Conservation (phyloP, 1,140 invertebrate genomes). For the Bombus consobrinus region DNA sequence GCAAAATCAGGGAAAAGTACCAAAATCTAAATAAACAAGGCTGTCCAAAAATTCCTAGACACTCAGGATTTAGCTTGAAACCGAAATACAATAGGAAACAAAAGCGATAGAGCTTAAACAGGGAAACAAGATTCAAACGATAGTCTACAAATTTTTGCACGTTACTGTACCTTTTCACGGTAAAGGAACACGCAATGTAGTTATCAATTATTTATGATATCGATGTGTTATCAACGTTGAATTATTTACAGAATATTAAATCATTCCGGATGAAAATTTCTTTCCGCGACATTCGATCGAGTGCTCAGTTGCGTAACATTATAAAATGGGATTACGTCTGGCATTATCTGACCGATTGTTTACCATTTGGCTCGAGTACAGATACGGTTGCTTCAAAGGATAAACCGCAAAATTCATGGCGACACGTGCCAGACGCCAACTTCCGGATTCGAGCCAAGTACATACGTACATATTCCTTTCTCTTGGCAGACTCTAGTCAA, state of each 20-base stretch:
- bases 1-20: not conserved
- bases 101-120: not conserved
- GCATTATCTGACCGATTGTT: slow-evolving; percentile 16
- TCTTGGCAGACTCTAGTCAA: slow-evolving; percentile 6
- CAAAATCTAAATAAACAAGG: not conserved
- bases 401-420: not conserved
- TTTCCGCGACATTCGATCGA: not conserved
- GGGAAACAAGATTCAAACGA: not conserved
- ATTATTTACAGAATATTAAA: not conserved
- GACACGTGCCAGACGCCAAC: not conserved
- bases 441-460: slow-evolving; percentile 21
- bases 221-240: not conserved
- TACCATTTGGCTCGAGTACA: slow-evolving; percentile 19
- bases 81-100: not conserved
- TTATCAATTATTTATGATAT: not conserved
- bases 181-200: not conserved
- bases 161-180: not conserved
- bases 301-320: not conserved
- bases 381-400: not conserved
- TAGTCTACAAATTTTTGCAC: no score
- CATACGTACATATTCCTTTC: not conserved
- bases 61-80: not conserved
- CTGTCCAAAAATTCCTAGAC: not conserved
- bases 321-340: not conserved
- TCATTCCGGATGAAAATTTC: slow-evolving; percentile 2